Conservation (phyloP, 2,797 vertebrate genomes). For the Tachyglossus aculeatus region DNA sequence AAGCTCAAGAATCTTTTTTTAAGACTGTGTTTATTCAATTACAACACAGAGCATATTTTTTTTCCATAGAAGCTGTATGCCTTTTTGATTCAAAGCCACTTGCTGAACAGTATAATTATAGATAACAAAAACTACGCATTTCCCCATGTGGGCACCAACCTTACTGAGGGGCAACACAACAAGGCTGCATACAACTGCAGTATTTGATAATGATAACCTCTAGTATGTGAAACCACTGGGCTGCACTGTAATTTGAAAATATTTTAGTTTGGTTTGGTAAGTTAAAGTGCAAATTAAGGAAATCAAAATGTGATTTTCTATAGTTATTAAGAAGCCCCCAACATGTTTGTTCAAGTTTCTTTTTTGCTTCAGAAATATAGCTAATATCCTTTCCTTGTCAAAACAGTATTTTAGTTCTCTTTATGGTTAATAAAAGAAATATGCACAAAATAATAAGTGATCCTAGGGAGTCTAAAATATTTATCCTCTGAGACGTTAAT, state of each 20-base stretch:
- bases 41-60: conserved; percentile 4
- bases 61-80: conserved; percentile 23
- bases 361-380: neutral
- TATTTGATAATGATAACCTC: conserved; percentile 33
- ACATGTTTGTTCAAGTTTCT: conserved; percentile 30
- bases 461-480: neutral
- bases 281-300: conserved; percentile 50
- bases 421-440: conserved; percentile 33
- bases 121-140: conserved; percentile 43
- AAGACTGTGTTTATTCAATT: conserved; percentile 44
- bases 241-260: conserved; percentile 57
- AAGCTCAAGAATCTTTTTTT: conserved; percentile 30
- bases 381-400: conserved; percentile 33
- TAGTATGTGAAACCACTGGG: conserved; percentile 27
- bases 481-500: neutral
- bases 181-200: conserved; percentile 42
- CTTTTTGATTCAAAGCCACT: conserved; percentile 49
- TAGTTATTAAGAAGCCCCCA: conserved; percentile 1
- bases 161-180: conserved; percentile 33
- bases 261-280: conserved; percentile 39
- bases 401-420: conserved; percentile 16
- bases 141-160: conserved; percentile 35
- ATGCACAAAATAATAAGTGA: neutral
- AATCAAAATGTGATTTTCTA: conserved; percentile 11
- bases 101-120: conserved; percentile 47